Base-by-base conservation (phyloP, 2,797 vertebrate species). In the Cossypha heuglini region DNA sequence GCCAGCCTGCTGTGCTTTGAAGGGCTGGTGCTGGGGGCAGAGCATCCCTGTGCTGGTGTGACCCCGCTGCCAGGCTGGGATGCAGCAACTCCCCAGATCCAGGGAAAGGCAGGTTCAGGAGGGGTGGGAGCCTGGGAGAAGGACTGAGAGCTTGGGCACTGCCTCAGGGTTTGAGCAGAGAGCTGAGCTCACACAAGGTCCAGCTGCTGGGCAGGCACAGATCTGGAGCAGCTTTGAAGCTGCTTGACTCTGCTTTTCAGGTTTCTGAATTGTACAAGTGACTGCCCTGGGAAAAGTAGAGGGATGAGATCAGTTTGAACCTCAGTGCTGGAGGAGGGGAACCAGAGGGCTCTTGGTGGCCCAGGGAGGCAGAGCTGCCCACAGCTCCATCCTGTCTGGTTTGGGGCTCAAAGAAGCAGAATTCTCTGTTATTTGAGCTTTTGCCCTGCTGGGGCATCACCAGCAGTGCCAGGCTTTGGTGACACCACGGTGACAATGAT, bases 301-400 rank as follows among this genome's bases (percentile, higher is more conserved):
- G 0, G 0, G 68, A 13, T 1, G 10, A 26, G 31, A 2, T 15
- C 43, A 80, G 54, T 18, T 68, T 42, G 29, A 17, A 7, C 10
- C 31, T 31, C 0, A 0, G 40, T 31, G 48, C 48, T 54, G 40
- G 13, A 10, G 18, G 10, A 21, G 20, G 0, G 2, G 26, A 59
- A 10, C n/a, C 1, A 1, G n/a, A n/a, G 43, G 43, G 52, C 28
- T 62, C 14, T 7, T 0, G 2, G 38, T n/a, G n/a, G 16, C 19
- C 55, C 4, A 1, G 63, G 59, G 40, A 38, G 54, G 45, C 64
- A 14, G n/a, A 91, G 43, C 38, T 12, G 7, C 63, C 40, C 5
- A 0, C 0, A 1, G 7, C 25, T 59, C 68, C 57, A 3, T 46
- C 55, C n/a, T 28, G 24, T 5, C 49, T 46, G 42, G 0, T 13